These are phyloP conservation scores for Paramuricea clavata DNA, from an alignment of 92 coral and sea anemone genomes.

Conservation along the genomic window DNA sequence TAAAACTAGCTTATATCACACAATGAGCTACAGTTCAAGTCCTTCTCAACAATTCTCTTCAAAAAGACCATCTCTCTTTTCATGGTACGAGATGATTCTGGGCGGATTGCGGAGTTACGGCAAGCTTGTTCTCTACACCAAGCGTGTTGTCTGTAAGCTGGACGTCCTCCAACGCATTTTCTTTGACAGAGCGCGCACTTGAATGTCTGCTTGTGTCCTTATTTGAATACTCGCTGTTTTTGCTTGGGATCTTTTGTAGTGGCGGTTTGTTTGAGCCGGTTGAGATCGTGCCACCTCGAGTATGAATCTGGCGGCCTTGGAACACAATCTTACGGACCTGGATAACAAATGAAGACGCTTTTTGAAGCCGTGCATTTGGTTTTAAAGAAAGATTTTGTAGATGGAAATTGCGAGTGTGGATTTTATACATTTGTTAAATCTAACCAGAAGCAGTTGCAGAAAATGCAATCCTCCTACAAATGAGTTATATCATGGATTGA, in stretches of 20 bases:
- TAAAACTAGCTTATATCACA: too few relatives aligned
- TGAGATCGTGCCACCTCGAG: not conserved
- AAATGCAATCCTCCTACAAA: too few relatives aligned
- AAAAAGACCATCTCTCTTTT: not conserved
- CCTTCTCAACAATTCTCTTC: too few relatives aligned
- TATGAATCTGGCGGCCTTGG: not conserved
- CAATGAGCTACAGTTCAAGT: too few relatives aligned
- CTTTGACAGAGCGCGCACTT: not conserved
- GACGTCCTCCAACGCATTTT: not conserved
- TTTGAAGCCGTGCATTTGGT: not conserved
- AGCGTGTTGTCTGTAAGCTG: not conserved
- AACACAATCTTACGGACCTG: constrained; percentile 31
- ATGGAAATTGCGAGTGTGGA: too few relatives aligned
- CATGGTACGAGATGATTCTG: not conserved
- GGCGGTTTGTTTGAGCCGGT: constrained; percentile 27
- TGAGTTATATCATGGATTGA: too few relatives aligned
- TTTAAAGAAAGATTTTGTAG: too few relatives aligned
- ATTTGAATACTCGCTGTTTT: constrained; percentile 25
- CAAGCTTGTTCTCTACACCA: not conserved
- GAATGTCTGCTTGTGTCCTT: constrained; percentile 24
- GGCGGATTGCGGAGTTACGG: too few relatives aligned
- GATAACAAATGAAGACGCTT: not conserved
- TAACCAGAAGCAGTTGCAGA: too few relatives aligned
- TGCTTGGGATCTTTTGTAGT: constrained; percentile 18
- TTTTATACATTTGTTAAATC: too few relatives aligned